Evolutionary conservation across 30 jellyfish, hydroid and myxozoan genomes (phyloP), one percentile per base, ranked within the genome.

Genomic region (Catostylus mosaicus): DNA sequence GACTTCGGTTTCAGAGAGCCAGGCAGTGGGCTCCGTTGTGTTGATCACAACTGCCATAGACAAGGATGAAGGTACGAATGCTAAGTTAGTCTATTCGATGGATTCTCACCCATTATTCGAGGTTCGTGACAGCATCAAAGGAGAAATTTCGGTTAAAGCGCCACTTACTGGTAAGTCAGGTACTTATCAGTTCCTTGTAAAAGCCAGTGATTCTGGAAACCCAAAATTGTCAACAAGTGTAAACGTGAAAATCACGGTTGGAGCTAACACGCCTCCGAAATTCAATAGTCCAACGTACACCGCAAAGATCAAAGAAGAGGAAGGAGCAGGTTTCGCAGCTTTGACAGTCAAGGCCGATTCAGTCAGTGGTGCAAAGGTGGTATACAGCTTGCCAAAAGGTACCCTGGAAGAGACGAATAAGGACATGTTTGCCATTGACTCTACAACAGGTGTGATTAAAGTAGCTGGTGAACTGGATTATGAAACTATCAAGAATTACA

Each of bases 21-120:
- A 95, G 8, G 59, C 95, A 0, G 40, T 83, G 29, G 90, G 80
- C 18, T 70, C 95, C 8, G 96, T 94, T 47, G 94, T 94, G n/a
- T 64, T 94, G 4, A 94, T 80, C 37, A 95, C 94, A 6, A 82
- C 97, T 7, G 99, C 99, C 47, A 83, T 82, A 31, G 99, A 94
- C 57, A 80, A 54, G 68, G 99, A 94, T 73, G 95, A 65, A 72
- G 99, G 97, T 16, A 43, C 80, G 9, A 94, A 94, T 52, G 97
- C 99, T 8, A n/a, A 46, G 26, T 60, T 94, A 33, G 52, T 75
- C 1, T 94, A 94, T 89, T 94, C 96, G 22, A 47, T 94, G 29
- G 82, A 52, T 51, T 70, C 40, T 66, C 64, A 78, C 56, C 60
- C 90, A 23, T 27, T 60, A 32, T 93, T 93, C 63, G 29, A 78